These are phyloP conservation scores for Porites lobata DNA, from an alignment of 92 coral and sea anemone genomes.

Conservation along the genomic window DNA sequence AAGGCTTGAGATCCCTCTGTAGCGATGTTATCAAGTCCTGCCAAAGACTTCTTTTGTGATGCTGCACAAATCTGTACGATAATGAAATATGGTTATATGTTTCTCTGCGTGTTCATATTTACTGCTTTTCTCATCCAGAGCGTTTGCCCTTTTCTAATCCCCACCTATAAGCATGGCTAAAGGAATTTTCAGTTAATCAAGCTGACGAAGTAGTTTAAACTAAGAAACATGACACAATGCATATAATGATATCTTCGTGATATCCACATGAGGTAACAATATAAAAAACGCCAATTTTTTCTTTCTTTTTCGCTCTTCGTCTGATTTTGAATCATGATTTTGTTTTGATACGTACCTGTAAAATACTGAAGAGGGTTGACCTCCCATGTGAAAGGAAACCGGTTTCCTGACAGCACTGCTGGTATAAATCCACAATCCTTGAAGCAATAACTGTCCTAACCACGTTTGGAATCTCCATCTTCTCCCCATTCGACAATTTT, in stretches of 20 bases:
- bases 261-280: too few species aligned
- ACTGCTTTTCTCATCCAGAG: too few species aligned
- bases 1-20: slow-evolving; percentile 49
- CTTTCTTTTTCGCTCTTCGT: not conserved
- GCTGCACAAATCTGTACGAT: slow-evolving; percentile 29
- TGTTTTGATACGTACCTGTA: slow-evolving; percentile 15
- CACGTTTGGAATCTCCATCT: slow-evolving; percentile 6
- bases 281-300: not conserved
- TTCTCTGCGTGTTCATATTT: too few species aligned
- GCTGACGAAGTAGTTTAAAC: too few species aligned
- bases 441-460: slow-evolving; percentile 33
- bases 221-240: too few species aligned
- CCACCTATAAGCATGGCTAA: too few species aligned
- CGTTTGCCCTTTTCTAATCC: too few species aligned
- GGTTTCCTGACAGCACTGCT: not conserved
- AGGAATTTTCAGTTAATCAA: too few species aligned
- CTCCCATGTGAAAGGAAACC: not conserved
- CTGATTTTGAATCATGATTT: not conserved
- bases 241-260: too few species aligned
- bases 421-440: not conserved
- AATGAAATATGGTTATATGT: not conserved
- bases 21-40: slow-evolving; percentile 30
- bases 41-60: slow-evolving; percentile 30
- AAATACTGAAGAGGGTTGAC: not conserved
- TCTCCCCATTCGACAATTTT: slow-evolving; percentile 37